Conservation (phyloP, 1,140 invertebrate genomes). For the Mamestra configurata region DNA sequence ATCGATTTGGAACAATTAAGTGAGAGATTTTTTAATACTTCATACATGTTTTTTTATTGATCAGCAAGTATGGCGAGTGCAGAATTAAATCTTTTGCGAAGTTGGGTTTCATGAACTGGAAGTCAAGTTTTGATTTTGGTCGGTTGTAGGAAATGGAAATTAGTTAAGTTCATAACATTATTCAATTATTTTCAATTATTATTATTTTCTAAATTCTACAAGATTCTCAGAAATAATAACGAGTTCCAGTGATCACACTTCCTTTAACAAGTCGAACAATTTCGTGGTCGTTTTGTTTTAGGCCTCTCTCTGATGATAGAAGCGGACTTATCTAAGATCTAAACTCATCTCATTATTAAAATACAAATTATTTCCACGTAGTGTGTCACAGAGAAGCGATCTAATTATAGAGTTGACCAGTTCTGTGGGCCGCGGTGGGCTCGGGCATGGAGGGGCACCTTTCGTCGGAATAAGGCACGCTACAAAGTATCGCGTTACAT, state of each 20-base stretch:
- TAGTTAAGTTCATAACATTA: too few relatives aligned
- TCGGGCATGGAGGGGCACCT: conserved; percentile 6
- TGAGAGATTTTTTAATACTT: conserved; percentile 41
- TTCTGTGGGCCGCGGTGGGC: conserved; percentile 13
- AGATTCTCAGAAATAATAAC: neutral
- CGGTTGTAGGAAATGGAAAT: neutral
- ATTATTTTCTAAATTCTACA: neutral
- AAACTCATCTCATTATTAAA: conserved; percentile 50
- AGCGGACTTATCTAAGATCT: conserved; percentile 43
- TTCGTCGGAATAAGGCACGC: conserved; percentile 74
- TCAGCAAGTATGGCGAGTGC: conserved; percentile 8
- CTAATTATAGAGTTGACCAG: conserved; percentile 56
- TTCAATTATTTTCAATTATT: too few relatives aligned
- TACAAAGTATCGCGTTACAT: conserved; percentile 83
- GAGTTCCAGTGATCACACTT: neutral
- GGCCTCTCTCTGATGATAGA: neutral
- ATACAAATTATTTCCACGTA: conserved; percentile 49
- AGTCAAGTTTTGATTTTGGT: neutral
- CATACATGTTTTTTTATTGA: conserved; percentile 10
- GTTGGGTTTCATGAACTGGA: neutral
- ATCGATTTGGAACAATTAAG: conserved; percentile 50
- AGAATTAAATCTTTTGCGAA: neutral
- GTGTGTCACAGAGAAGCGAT: conserved; percentile 40
- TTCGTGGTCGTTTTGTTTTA: conserved; percentile 12
- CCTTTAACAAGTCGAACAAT: conserved; percentile 1